Percentiles rank a stretch among this genome's conserved stretches.
Conservation (phyloP, 2,888 invertebrate genomes). For the Clostera curtula region DNA sequence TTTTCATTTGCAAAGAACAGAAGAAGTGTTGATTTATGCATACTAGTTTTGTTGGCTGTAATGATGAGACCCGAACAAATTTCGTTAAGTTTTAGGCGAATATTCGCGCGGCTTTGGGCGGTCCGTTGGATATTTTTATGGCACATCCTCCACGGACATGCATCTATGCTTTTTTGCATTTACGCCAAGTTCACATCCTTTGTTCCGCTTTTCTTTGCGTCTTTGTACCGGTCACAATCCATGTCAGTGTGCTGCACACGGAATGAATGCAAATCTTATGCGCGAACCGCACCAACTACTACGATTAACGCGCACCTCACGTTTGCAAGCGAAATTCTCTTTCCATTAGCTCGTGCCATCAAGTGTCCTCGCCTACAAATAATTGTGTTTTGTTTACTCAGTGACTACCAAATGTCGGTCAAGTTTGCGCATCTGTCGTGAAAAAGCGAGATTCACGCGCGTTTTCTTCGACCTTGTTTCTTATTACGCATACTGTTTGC, state of each 20-base stretch:
- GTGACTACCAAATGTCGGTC: conserved; percentile 18
- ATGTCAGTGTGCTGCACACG: conserved; percentile 57
- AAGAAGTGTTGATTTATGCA: no score
- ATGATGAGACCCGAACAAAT: no score
- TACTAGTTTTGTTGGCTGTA: no score
- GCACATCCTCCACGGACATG: no score
- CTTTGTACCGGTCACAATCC: no score
- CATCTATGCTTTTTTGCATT: no score
- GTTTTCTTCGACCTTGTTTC: neutral
- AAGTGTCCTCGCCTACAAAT: conserved; percentile 33
- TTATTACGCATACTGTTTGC: neutral
- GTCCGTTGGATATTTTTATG: no score
- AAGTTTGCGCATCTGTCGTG: conserved; percentile 18
- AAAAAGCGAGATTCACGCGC: conserved; percentile 14
- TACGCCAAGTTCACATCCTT: no score
- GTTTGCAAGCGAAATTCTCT: conserved; percentile 46
- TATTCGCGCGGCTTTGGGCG: no score
- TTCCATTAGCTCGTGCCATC: conserved; percentile 42
- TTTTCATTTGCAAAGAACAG: no score
- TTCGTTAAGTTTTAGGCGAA: no score
- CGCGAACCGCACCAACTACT: conserved; percentile 29
- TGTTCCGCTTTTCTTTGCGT: no score
- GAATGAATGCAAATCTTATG: conserved; percentile 59
- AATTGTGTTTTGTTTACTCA: conserved; percentile 30
- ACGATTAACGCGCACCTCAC: conserved; percentile 39